Base-by-base conservation (phyloP, 2,113 vertebrate genomes). In the Neopipo cinnamomea region DNA sequence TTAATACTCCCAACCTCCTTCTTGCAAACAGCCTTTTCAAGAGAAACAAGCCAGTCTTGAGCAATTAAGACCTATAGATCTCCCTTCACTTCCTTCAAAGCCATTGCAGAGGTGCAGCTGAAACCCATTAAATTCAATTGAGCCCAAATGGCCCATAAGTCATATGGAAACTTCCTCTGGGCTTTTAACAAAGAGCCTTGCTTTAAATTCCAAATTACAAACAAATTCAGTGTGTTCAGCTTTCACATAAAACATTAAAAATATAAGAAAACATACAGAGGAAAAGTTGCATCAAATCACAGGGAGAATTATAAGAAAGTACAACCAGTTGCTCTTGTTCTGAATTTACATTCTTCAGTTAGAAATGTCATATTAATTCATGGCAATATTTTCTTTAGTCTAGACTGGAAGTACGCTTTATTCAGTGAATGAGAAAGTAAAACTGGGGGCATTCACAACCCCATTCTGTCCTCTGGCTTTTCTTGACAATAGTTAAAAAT, bases 131-230 rank as follows among this genome's bases (percentile, higher is more conserved):
- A 95, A 96, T 94, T 96, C 96, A 97, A 97, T 97, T 97, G 96
- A 96, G 96, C 97, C 97, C 97, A 97, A 97, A 97, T 97, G 97
- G 93, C 96, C 95, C 91, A 96, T 96, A 97, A 97, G 97, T 97
- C 95, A 97, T 96, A 94, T 72, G 92, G 96, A 96, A 97, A 96
- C 96, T 97, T 97, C 95, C 95, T 97, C 95, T 95, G 94, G 96
- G 95, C 94, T 93, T 96, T 96, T 97, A 96, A 96, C 94, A 96
- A 93, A 97, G 77, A 95, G 78, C 85, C 70, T 91, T 93, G 85
- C 95, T 96, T 96, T 96, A 96, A 94, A 92, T 96, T 96, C 96
- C 85, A 95, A 95, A 95, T 96, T 92, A 87, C 93, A 96, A 95
- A 87, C 94, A 95, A 96, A 97, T 96, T 97, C 90, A 93, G 85